Evolutionary conservation across 2,797 vertebrate genomes (phyloP).

Genomic region (Neoniphon sammara): DNA sequence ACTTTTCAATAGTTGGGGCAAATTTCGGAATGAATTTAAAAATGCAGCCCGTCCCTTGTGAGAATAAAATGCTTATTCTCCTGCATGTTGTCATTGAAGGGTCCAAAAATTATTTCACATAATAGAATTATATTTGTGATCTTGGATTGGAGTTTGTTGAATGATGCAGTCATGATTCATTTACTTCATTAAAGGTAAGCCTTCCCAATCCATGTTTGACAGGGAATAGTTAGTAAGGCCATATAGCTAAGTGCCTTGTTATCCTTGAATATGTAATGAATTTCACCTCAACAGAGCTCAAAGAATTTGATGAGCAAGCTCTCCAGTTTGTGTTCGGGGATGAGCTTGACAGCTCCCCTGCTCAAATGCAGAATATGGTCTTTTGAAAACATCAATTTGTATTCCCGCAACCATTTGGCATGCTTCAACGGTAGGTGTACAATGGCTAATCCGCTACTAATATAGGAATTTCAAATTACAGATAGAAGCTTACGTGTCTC

Average conservation of each 20-base stretch:
- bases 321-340: slow-evolving; percentile 44
- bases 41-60: slow-evolving; percentile 9
- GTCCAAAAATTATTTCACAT: slow-evolving; percentile 27
- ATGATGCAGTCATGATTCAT: slow-evolving; percentile 30
- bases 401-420: slow-evolving; percentile 58
- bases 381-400: slow-evolving; percentile 61
- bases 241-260: slow-evolving; percentile 61
- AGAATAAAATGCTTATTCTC: background rate
- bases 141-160: slow-evolving; percentile 20
- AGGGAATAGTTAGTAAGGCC: slow-evolving; percentile 39
- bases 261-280: slow-evolving; percentile 66
- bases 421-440: slow-evolving; percentile 16
- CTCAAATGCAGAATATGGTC: slow-evolving; percentile 60
- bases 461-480: slow-evolving; percentile 37
- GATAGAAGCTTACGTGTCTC: slow-evolving; percentile 17
- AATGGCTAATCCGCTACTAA: slow-evolving; percentile 43
- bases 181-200: slow-evolving; percentile 42
- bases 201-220: slow-evolving; percentile 46
- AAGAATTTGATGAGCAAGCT: slow-evolving; percentile 67
- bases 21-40: slow-evolving; percentile 31
- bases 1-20: slow-evolving; percentile 13
- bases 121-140: slow-evolving; percentile 39
- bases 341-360: slow-evolving; percentile 42
- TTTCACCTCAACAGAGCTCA: slow-evolving; percentile 56
- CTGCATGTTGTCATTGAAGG: background rate